Base-by-base conservation (phyloP, 2,888 invertebrate genomes). In the Branchipolynoe longqiensis region DNA sequence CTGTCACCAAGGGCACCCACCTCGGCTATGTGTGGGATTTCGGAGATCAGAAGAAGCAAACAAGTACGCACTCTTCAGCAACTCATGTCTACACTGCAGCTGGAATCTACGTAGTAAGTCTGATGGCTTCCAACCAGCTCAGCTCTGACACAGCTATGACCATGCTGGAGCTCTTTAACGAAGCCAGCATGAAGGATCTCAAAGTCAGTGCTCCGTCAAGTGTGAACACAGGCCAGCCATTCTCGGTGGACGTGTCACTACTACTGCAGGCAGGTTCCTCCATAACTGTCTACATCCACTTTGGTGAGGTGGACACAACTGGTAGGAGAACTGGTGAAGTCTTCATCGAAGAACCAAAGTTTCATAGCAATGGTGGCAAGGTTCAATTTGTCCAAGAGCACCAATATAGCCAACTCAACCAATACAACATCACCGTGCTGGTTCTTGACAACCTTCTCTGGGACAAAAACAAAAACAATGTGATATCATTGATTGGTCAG, bases 11-110 rank as follows among this genome's bases (percentile, higher is more conserved):
- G 8, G 78, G 78, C 25, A 78, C 48, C 48, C 48, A 54, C n/a
- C 48, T 78, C 31, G 28, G 8, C 0, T 78, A 78, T 41, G 48
- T 48, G 31, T 78, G 78, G 78, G 78, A 78, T 28, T 78, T 78
- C 28, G 78, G 78, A 25, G 78, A 78, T 48, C 48, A 48, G 0
- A 41, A 22, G 0, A 25, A 40, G 28, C 0, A 25, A 14, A 3
- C 1, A 41, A 54, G 6, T 18, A 25, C 41, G 1, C 14, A 48
- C 8, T 25, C 31, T 4, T 25, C 40, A 3, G 1, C 8, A 25
- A 48, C 78, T 25, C 78, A 78, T 78, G 0, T 48, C 8, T 78
- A 78, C 78, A 41, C 12, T 14, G 31, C 2, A 12, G 31, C 78
- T 31, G 48, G 78, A 4, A 48, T 78, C n/a, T 48, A 48, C 12